Conservation (phyloP, 1,140 invertebrate species). For the Apis mellifera region DNA sequence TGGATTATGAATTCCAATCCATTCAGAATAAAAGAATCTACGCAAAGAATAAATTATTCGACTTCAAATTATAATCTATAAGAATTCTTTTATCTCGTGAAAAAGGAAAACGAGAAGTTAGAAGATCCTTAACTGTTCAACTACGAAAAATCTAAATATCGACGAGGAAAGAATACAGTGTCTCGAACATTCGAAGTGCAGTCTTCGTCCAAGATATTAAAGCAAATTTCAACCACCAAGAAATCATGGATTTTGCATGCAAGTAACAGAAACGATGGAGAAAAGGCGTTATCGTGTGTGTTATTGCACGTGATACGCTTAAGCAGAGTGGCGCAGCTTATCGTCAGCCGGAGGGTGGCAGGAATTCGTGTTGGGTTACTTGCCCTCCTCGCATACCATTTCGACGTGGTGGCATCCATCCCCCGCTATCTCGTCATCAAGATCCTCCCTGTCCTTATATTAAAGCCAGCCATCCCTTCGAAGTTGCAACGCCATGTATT, state of each 20-base stretch:
- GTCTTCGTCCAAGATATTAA: not conserved
- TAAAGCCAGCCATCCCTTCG: conserved; percentile 49
- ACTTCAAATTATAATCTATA: no score
- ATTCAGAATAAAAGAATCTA: no score
- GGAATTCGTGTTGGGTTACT: conserved; percentile 38
- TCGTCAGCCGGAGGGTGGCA: conserved; percentile 13
- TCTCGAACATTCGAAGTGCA: not conserved
- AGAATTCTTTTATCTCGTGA: no score
- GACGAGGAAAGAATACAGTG: no score
- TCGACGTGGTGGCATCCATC: conserved; percentile 64
- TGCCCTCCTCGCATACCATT: conserved; percentile 49
- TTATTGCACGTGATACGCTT: conserved; percentile 40
- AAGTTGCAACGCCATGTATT: not conserved
- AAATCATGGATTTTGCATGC: not conserved
- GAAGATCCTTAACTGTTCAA: no score
- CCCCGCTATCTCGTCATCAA: conserved; percentile 7
- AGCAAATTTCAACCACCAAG: not conserved
- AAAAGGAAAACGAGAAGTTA: no score
- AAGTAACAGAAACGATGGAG: conserved; percentile 6
- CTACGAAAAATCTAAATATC: no score
- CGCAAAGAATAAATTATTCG: no score
- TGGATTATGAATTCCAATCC: no score
- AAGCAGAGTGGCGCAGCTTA: conserved; percentile 25
- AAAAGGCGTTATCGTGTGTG: conserved; percentile 32
- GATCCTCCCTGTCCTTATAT: conserved; percentile 43